Conservation (phyloP, 2,113 vertebrate genomes). For the Ceyx margarethae region DNA sequence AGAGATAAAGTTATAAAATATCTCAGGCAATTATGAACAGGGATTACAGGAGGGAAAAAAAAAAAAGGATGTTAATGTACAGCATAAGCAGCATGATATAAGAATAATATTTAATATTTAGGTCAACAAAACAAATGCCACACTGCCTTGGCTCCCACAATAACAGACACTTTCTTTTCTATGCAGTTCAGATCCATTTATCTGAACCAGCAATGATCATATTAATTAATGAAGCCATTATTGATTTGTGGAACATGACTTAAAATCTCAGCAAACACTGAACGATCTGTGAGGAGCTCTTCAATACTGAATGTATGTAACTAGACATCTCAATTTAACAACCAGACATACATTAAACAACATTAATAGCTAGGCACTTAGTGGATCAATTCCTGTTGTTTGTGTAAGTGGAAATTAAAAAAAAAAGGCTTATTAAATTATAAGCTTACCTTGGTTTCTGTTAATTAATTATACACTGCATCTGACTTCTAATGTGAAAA, state of each 20-base stretch:
- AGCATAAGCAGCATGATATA: neutral
- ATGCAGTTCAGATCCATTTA: neutral
- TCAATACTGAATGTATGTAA: constrained; percentile 78
- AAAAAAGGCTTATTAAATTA: constrained; percentile 93
- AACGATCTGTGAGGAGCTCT: constrained; percentile 74
- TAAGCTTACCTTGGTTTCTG: constrained; percentile 92
- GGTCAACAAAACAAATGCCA: neutral
- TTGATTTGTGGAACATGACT: constrained; percentile 76
- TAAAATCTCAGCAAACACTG: constrained; percentile 77
- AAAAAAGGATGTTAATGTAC: neutral
- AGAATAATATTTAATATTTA: constrained; percentile 55
- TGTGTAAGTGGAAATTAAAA: constrained; percentile 83
- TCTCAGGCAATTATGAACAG: constrained; percentile 49
- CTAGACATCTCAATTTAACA: constrained; percentile 87
- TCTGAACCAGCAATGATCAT: constrained; percentile 55
- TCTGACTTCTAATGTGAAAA: constrained; percentile 90
- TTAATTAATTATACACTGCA: constrained; percentile 92
- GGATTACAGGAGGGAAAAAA: constrained; percentile 5
- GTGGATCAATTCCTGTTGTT: constrained; percentile 93
- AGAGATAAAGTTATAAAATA: constrained; percentile 48
- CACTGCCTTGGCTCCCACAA: neutral
- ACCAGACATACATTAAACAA: constrained; percentile 90
- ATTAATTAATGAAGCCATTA: constrained; percentile 77
- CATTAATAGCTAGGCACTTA: constrained; percentile 90
- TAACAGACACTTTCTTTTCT: constrained; percentile 9